Conservation (phyloP, 2,888 invertebrate species). For the Tetranychus piercei region DNA sequence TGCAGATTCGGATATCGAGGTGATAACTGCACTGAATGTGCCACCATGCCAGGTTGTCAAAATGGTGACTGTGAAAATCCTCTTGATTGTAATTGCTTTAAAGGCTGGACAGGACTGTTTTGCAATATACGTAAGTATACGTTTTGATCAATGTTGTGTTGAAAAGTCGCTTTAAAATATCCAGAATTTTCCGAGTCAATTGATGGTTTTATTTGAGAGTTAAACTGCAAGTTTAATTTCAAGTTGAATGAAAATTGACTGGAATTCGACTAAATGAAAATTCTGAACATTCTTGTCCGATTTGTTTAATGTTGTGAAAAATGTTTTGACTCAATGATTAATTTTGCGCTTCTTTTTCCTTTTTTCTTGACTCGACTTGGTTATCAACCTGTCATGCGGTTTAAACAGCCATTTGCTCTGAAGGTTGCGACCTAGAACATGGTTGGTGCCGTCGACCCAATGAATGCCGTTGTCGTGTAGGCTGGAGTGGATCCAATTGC, state of each 20-base stretch:
- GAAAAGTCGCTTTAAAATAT: neutral
- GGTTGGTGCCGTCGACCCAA: conserved; percentile 61
- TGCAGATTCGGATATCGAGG: conserved; percentile 36
- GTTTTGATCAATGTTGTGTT: neutral
- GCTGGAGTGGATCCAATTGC: conserved; percentile 62
- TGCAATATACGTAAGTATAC: conserved; percentile 51
- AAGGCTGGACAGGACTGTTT: conserved; percentile 61
- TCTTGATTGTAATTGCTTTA: conserved; percentile 68
- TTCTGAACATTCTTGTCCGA: too few species aligned
- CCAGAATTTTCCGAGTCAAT: neutral
- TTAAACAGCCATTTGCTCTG: conserved; percentile 54
- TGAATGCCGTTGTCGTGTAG: conserved; percentile 65
- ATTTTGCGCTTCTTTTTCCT: neutral
- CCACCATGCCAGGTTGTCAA: conserved; percentile 70
- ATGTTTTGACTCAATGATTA: neutral
- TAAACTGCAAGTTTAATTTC: neutral
- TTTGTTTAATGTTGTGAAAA: too few species aligned
- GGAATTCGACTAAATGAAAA: too few species aligned
- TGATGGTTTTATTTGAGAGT: neutral
- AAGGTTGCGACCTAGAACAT: conserved; percentile 59
- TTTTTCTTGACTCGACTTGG: neutral
- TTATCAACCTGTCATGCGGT: neutral
- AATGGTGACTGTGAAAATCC: conserved; percentile 76
- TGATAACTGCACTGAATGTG: conserved; percentile 62
- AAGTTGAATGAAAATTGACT: too few species aligned